Percentiles rank a stretch among this genome's conserved stretches.
These are phyloP conservation scores for Ibidorhyncha struthersii DNA, from an alignment of 2,113 vertebrate species.

Conservation along the genomic window DNA sequence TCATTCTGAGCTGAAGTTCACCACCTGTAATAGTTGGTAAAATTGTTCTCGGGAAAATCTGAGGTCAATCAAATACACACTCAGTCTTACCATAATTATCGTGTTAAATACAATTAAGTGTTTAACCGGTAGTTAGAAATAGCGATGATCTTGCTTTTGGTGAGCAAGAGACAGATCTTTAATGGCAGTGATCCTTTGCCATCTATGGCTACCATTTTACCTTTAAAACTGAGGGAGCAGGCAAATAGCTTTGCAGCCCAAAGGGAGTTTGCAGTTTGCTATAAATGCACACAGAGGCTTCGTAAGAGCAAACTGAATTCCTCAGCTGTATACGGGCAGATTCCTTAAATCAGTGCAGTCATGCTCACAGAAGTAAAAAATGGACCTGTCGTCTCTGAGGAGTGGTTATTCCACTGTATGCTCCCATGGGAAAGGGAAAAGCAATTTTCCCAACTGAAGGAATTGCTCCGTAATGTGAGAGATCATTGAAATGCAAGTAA, in stretches of 20 bases:
- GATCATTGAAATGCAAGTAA: constrained; percentile 62
- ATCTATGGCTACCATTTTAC: not conserved
- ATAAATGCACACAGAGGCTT: not conserved
- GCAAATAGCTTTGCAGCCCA: not conserved
- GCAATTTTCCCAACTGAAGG: constrained; percentile 50
- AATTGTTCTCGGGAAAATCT: not conserved
- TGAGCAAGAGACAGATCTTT: not conserved
- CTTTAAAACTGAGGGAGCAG: not conserved
- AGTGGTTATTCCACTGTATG: not conserved
- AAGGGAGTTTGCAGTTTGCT: not conserved
- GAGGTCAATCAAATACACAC: not conserved
- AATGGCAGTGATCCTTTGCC: not conserved
- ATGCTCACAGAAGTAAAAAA: constrained; percentile 53
- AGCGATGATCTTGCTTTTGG: not conserved
- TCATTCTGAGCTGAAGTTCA: not conserved
- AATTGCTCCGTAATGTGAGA: constrained; percentile 14
- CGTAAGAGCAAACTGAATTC: not conserved
- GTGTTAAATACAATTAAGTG: not conserved
- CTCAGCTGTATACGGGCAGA: constrained; percentile 16
- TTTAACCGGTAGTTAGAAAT: not conserved
- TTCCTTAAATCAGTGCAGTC: constrained; percentile 48
- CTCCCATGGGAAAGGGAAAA: constrained; percentile 64
- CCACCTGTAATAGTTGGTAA: not conserved
- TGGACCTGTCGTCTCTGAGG: constrained; percentile 30
- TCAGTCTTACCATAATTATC: not conserved